Evolutionary conservation across 2,888 invertebrate genomes (phyloP), one percentile per base, ranked within the genome.

Genomic region (Cephus pygmeus): DNA sequence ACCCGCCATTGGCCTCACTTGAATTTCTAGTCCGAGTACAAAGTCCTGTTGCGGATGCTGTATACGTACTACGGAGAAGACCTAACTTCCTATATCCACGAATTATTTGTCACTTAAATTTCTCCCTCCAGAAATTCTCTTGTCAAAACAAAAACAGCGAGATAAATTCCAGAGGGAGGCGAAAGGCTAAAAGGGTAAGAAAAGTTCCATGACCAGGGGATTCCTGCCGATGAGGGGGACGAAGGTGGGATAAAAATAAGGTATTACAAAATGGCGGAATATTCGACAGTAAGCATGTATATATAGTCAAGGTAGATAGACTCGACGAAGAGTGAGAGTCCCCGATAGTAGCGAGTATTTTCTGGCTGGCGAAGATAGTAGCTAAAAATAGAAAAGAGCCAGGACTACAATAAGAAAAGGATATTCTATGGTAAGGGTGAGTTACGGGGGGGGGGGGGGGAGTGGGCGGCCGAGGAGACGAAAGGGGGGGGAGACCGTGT

Each of bases 11-110:
- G 69, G 31, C 69, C 69, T 69, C 69, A 69, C 69, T 23, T 33
- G 69, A 69, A 69, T 69, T 69, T 69, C 33, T 69, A 40, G 69
- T 33, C 69, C 69, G 69, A 69, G 69, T 69, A 69, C 33, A 69
- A 69, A 69, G 33, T 69, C 69, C 31, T 69, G 69, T 69, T n/a
- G 69, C 69, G 33, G 69, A 30, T 40, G 15, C 40, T 40, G 40
- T 40, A 40, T 40, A 40, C 15, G 15, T 40, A 6, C 6, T 40
- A 15, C 6, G 2, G 40, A 40, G 40, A 15, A 15, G 15, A 40
- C 40, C 15, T 40, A 40, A 40, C 40, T 40, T 40, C 15, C 40
- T 40, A 40, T 69, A 69, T 69, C 6, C 30, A 33, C 11, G 30
- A 30, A 31, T 69, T 69, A 69, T 33, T 69, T 15, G 69, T 69